Evolutionary conservation across 2,888 invertebrate species (phyloP).

Genomic region (Drosophila bunnanda): DNA sequence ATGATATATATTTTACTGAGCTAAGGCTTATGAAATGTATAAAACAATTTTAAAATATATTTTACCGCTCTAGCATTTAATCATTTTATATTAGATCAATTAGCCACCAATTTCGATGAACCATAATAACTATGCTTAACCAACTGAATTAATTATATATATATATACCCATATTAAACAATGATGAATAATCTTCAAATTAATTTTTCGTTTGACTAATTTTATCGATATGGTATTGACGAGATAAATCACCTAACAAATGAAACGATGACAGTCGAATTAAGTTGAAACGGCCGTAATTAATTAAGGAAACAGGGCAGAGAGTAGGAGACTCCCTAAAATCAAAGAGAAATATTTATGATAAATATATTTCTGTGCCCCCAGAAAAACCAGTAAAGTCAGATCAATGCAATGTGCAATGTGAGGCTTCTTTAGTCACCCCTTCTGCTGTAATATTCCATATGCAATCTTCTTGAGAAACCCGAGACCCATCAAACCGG

Average conservation of each 20-base stretch:
- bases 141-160: constrained; percentile 1
- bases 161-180: background rate
- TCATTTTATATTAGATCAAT: background rate
- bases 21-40: background rate
- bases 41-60: background rate
- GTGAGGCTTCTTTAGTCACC: constrained; percentile 15
- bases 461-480: constrained; percentile 50
- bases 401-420: constrained; percentile 4
- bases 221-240: constrained; percentile 4
- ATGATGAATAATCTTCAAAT: constrained; percentile 10
- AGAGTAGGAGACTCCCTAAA: background rate
- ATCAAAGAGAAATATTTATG: background rate
- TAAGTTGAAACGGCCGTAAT: background rate
- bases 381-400: constrained; percentile 10
- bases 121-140: background rate
- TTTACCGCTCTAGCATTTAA: background rate
- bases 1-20: background rate
- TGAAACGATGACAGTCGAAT: constrained; percentile 2
- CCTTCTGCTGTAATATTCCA: constrained; percentile 34
- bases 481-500: constrained; percentile 45
- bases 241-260: constrained; percentile 9
- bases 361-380: background rate
- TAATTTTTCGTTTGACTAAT: constrained; percentile 1
- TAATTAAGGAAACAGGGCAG: background rate
- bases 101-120: background rate